Conservation (phyloP, 2,888 invertebrate genomes). For the Lasioglossum lativentre region DNA sequence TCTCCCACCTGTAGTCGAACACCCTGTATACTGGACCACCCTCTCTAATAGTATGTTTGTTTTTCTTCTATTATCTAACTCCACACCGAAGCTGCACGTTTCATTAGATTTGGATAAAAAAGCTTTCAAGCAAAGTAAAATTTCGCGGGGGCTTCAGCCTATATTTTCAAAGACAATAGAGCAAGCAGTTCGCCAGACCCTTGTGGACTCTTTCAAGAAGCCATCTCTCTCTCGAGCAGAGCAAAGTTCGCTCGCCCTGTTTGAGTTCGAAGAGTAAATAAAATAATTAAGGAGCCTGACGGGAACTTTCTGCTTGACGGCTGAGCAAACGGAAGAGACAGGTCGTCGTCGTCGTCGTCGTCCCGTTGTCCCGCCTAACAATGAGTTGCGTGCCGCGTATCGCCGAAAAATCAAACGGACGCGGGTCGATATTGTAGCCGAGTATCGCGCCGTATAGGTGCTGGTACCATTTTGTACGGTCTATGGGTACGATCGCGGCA, state of each 20-base stretch:
- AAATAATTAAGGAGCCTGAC: background rate
- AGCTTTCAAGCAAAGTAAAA: background rate
- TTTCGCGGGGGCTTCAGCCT: background rate
- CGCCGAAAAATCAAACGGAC: constrained; percentile 43
- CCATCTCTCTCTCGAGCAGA: background rate
- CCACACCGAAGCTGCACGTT: background rate
- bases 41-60: background rate
- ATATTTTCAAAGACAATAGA: background rate
- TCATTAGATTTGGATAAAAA: background rate
- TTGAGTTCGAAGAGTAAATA: background rate
- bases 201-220: background rate
- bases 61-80: background rate
- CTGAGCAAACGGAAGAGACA: background rate
- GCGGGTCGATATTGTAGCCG: constrained; percentile 52
- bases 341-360: no score
- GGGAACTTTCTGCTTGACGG: constrained; percentile 7
- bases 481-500: constrained; percentile 54
- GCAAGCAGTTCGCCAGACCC: background rate
- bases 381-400: constrained; percentile 2
- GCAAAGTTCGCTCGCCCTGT: constrained; percentile 10
- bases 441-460: constrained; percentile 11
- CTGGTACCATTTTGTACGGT: constrained; percentile 48
- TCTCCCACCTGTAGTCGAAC: no score
- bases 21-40: no score
- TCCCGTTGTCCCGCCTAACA: background rate